Evolutionary conservation across 2,888 invertebrate genomes (phyloP).

Genomic region (Nomada lathburiana): DNA sequence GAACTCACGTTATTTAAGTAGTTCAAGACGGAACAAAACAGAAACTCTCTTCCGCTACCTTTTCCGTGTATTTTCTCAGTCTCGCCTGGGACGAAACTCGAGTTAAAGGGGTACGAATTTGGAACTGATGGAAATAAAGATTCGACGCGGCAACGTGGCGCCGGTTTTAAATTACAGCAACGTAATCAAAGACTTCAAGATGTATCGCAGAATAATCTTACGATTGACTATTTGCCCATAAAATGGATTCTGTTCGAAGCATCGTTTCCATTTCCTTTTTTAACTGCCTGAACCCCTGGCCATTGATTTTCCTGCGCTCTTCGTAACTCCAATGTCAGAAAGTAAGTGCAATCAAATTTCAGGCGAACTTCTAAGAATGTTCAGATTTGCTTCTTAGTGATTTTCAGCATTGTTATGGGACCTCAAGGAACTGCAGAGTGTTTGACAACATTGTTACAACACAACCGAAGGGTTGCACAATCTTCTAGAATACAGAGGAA

Average conservation of each 20-base stretch:
- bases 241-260: neutral
- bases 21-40: neutral
- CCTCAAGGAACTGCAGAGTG: too few relatives aligned
- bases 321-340: neutral
- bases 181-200: constrained; percentile 1
- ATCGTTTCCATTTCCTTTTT: constrained; percentile 9
- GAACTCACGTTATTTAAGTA: constrained; percentile 29
- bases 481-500: too few relatives aligned
- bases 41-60: constrained; percentile 1
- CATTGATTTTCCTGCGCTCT: constrained; percentile 2
- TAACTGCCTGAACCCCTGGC: neutral
- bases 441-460: too few relatives aligned
- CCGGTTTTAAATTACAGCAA: constrained; percentile 1
- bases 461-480: too few relatives aligned
- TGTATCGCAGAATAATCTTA: neutral
- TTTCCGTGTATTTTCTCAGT: constrained; percentile 1
- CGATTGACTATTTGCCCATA: neutral
- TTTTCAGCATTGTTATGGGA: too few relatives aligned
- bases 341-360: neutral
- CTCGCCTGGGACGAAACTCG: neutral
- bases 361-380: neutral
- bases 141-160: neutral
- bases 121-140: constrained; percentile 5
- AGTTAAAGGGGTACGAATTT: constrained; percentile 13
- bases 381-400: too few relatives aligned